Evolutionary conservation across 2,113 vertebrate genomes (phyloP), one percentile per base, ranked within the genome.

Genomic region (Rhagologus leucostigma): DNA sequence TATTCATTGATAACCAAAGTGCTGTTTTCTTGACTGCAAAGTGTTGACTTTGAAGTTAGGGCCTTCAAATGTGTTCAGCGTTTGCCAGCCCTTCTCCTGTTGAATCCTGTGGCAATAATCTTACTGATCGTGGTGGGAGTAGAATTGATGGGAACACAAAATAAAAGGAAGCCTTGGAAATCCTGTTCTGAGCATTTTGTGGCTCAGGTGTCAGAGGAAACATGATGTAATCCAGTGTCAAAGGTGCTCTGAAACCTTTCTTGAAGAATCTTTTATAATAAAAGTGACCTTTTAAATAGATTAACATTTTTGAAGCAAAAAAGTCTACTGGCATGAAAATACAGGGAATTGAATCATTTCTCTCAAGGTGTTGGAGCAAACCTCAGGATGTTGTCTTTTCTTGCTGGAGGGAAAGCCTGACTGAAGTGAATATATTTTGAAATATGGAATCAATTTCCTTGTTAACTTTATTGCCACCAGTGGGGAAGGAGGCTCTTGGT

Each of bases 131-230:
- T 86, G 90, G 77, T 75, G 60, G 73, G 91, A 93, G 73, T 3
- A 49, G 69, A 84, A 71, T 90, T 89, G 56, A 55, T 52, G 76
- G 79, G 76, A 93, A 56, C 64, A 82, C 49, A 85, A 89, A 95
- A 93, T 49, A 78, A 94, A 95, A 83, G 69, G 49, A 57, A 70
- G 74, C 64, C 62, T 81, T 95, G 83, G 83, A 93, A 95, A 94
- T 86, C 64, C 64, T 91, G 75, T 92, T 96, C 93, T 77, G 85
- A 93, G 92, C 83, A n/a, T 88, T 96, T 59, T 56, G 64, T 89
- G 85, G 74, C 95, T 94, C 81, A 68, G 93, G 91, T 91, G 76
- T 90, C 85, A 86, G 88, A 77, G 93, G 88, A 92, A 96, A 70
- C 64, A 8, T 94, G 95, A 94, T 56, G 93, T 94, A 94, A 96